These are phyloP conservation scores for Yoshiicerus persimilis DNA, from an alignment of 1,140 invertebrate species.

Conservation along the genomic window DNA sequence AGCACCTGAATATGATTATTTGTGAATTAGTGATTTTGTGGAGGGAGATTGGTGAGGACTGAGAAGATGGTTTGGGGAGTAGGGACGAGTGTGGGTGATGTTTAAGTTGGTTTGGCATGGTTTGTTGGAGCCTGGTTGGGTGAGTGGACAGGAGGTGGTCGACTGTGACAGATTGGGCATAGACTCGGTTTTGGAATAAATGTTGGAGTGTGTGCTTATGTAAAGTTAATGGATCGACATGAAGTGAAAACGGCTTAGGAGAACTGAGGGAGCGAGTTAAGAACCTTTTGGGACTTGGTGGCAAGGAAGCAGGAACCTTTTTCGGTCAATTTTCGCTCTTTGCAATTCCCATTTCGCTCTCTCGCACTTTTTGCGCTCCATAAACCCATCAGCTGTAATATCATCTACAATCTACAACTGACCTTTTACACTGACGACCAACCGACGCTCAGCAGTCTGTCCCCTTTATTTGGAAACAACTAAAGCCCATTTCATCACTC, in stretches of 20 bases:
- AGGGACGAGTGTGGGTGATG: not conserved
- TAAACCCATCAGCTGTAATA: conserved; percentile 46
- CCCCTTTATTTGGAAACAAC: conserved; percentile 36
- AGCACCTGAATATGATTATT: not conserved
- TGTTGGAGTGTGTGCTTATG: conserved; percentile 31
- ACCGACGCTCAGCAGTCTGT: not conserved
- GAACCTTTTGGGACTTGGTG: conserved; percentile 38
- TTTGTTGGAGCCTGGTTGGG: not conserved
- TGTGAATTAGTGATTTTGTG: not conserved
- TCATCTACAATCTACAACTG: conserved; percentile 41
- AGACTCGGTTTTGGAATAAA: conserved; percentile 14
- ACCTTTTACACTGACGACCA: conserved; percentile 34
- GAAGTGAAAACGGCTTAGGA: conserved; percentile 38
- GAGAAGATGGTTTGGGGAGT: not conserved
- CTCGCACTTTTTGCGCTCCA: conserved; percentile 41
- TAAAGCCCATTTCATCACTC: conserved; percentile 40
- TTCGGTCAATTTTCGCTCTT: conserved; percentile 47
- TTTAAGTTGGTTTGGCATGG: not conserved
- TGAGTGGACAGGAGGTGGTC: conserved; percentile 16
- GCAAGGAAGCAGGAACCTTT: conserved; percentile 35
- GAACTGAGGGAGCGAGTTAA: conserved; percentile 37
- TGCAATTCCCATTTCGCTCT: conserved; percentile 45
- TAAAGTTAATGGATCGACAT: conserved; percentile 43
- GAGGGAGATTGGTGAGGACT: not conserved
- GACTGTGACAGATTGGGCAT: conserved; percentile 22